phyloP scores from a whole-genome alignment of 1,140 invertebrate genomes.

The Lepidurus arcticus region DNA sequence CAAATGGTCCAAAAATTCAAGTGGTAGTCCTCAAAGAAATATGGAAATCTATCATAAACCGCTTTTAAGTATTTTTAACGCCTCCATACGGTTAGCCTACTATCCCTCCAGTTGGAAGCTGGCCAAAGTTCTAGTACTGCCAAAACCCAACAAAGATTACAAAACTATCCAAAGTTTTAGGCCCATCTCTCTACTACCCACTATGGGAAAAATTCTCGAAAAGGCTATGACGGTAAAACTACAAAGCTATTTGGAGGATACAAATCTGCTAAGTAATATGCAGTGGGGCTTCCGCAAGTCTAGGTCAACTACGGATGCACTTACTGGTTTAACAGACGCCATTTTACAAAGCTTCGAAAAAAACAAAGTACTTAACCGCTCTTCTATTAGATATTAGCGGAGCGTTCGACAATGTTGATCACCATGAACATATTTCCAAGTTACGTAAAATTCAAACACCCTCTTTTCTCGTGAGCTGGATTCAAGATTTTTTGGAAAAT shows the following conservation, averaged over 20 bases:
- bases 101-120: neutral
- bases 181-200: neutral
- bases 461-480: neutral
- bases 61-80: constrained; percentile 5
- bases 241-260: neutral
- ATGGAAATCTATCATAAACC: neutral
- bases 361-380: neutral
- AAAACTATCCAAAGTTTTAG: neutral
- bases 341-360: constrained; percentile 12
- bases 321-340: neutral
- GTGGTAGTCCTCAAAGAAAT: neutral
- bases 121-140: constrained; percentile 11
- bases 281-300: constrained; percentile 23
- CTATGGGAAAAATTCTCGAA: constrained; percentile 24
- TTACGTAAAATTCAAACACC: neutral
- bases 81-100: constrained; percentile 18
- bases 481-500: neutral
- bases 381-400: neutral
- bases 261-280: neutral
- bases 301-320: neutral
- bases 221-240: constrained; percentile 4
- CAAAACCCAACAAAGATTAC: constrained; percentile 22
- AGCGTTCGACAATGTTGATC: no score
- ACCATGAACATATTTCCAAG: neutral
- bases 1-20: neutral